A percentile compares a stretch with the other conserved stretches of the same genome.
These are phyloP conservation scores for Dexiosoma caninum DNA, from an alignment of 2,888 invertebrate genomes.

Conservation along the genomic window DNA sequence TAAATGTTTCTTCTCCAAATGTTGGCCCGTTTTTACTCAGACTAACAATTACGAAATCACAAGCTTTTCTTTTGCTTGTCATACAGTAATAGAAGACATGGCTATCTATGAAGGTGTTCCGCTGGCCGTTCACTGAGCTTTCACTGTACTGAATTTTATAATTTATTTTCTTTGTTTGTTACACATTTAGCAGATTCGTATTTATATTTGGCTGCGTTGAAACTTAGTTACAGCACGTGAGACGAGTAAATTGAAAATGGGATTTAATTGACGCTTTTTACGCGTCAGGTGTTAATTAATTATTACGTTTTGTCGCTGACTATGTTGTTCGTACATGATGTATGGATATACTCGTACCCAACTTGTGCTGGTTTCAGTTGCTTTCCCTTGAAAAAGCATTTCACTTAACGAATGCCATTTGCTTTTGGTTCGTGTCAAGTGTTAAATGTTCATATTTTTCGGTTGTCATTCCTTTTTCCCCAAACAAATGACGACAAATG, in stretches of 20 bases:
- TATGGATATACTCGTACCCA: not conserved
- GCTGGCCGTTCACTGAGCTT: no score
- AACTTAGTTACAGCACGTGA: no score
- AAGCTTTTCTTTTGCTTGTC: no score
- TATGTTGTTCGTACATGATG: not conserved
- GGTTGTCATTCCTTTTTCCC: slow-evolving; percentile 18
- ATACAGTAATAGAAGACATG: no score
- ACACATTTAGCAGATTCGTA: not conserved
- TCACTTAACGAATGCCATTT: slow-evolving; percentile 12
- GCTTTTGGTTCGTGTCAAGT: slow-evolving; percentile 20
- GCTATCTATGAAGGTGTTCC: no score
- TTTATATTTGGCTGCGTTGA: no score
- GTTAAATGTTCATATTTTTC: slow-evolving; percentile 35
- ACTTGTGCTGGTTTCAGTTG: slow-evolving; percentile 27
- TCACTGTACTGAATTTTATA: no score
- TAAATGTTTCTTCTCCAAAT: no score
- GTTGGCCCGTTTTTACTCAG: no score
- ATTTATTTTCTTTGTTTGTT: not conserved
- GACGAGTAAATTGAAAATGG: slow-evolving; percentile 43
- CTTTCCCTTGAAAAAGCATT: not conserved
- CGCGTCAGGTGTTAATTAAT: slow-evolving; percentile 56
- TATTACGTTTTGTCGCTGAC: slow-evolving; percentile 17
- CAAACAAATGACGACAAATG: slow-evolving; percentile 41
- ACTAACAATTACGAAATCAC: no score
- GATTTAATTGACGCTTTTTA: slow-evolving; percentile 43